These are phyloP conservation scores for Orchestia grillus DNA, from an alignment of 1,140 invertebrate species.

Conservation along the genomic window DNA sequence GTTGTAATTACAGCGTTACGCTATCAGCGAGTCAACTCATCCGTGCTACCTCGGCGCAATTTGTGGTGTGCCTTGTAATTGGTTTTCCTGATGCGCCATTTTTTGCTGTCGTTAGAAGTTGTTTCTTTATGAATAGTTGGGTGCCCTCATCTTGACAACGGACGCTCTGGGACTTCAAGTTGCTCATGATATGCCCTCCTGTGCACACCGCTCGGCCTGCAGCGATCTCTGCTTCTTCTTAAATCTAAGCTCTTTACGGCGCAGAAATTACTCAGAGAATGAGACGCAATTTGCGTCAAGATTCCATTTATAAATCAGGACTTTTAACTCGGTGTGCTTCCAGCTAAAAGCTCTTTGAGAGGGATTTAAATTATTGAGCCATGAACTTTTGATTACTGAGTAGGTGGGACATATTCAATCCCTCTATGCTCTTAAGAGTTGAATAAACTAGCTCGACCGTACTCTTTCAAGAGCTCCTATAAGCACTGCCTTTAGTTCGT, in stretches of 20 bases:
- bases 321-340: too few relatives aligned
- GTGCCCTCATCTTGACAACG: background rate
- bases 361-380: too few relatives aligned
- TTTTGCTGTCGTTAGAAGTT: background rate
- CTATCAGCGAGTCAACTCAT: background rate
- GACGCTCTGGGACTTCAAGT: background rate
- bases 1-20: background rate
- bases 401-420: too few relatives aligned
- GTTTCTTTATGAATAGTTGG: background rate
- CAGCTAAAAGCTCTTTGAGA: too few relatives aligned
- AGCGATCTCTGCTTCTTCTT: background rate
- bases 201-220: background rate
- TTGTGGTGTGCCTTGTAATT: background rate
- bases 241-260: background rate
- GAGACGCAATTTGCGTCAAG: too few relatives aligned
- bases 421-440: too few relatives aligned
- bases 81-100: background rate
- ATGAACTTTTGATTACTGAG: too few relatives aligned
- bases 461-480: too few relatives aligned
- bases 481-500: too few relatives aligned
- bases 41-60: background rate
- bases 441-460: too few relatives aligned
- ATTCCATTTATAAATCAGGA: too few relatives aligned
- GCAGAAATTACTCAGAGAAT: too few relatives aligned
- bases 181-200: background rate